These are phyloP conservation scores for Tupaia chinensis DNA, from an alignment of 2,113 vertebrate species.

Conservation along the genomic window DNA sequence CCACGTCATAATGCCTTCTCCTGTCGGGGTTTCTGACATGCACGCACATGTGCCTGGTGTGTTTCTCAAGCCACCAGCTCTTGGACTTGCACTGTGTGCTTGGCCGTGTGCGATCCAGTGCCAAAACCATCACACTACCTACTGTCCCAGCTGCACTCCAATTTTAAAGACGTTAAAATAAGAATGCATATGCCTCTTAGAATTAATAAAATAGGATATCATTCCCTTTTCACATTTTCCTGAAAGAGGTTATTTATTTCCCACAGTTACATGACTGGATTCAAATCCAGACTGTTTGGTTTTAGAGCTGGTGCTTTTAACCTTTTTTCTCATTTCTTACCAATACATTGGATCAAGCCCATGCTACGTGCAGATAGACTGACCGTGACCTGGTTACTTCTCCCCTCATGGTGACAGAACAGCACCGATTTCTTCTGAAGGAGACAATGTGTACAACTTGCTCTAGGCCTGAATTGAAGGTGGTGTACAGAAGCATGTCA, in stretches of 20 bases:
- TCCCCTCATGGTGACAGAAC: not conserved
- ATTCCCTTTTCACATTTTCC: not conserved
- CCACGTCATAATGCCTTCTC: too few relatives aligned
- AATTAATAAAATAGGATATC: slow-evolving; percentile 15
- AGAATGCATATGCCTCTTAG: not conserved
- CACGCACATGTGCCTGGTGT: too few relatives aligned
- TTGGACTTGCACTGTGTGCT: too few relatives aligned
- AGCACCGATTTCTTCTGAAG: not conserved
- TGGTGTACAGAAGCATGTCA: not conserved
- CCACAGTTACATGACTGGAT: not conserved
- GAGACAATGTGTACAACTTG: not conserved
- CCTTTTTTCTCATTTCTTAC: not conserved
- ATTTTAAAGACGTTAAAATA: slow-evolving; percentile 7
- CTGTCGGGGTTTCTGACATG: too few relatives aligned
- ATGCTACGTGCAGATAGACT: not conserved
- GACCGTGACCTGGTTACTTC: not conserved
- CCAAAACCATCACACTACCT: too few relatives aligned
- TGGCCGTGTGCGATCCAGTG: too few relatives aligned
- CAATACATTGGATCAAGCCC: not conserved
- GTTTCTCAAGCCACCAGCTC: too few relatives aligned
- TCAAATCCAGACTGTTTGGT: not conserved
- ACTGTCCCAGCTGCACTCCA: not conserved
- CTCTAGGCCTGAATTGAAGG: not conserved
- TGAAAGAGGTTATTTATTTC: not conserved
- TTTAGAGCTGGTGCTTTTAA: not conserved